Conservation (phyloP, 2,888 invertebrate species). For the Amiota communis region DNA sequence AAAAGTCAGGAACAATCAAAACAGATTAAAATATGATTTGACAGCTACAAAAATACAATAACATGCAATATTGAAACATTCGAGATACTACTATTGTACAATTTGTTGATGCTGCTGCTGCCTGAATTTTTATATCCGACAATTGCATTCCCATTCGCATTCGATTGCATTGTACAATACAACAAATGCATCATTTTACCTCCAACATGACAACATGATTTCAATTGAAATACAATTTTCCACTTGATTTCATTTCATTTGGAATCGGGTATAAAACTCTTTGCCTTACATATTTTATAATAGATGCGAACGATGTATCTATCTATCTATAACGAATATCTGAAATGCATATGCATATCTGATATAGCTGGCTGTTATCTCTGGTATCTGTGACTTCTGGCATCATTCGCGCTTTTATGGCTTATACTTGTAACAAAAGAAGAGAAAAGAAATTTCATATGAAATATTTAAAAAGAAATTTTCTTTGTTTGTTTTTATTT, state of each 20-base stretch:
- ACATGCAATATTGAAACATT: conserved; percentile 17
- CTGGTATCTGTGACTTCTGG: not conserved
- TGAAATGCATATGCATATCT: conserved; percentile 13
- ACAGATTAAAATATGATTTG: conserved; percentile 72
- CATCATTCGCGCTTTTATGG: not conserved
- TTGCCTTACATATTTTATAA: conserved; percentile 18
- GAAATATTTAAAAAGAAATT: conserved; percentile 63
- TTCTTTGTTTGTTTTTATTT: too few relatives aligned
- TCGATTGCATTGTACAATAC: conserved; percentile 7
- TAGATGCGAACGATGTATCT: not conserved
- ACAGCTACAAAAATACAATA: conserved; percentile 59
- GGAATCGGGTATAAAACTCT: not conserved
- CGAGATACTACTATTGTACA: not conserved
- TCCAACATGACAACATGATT: conserved; percentile 9
- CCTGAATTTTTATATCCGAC: conserved; percentile 6
- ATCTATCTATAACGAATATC: not conserved
- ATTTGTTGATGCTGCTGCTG: conserved; percentile 22
- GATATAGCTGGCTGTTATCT: not conserved
- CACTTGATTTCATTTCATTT: not conserved
- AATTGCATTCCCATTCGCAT: conserved; percentile 20
- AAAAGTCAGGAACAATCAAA: conserved; percentile 71
- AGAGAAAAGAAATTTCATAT: conserved; percentile 49
- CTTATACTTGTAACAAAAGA: conserved; percentile 9
- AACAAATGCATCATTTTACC: not conserved
- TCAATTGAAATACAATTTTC: conserved; percentile 12